Evolutionary conservation across 1,140 invertebrate genomes (phyloP).

Genomic region (Drosophila ohnishii): DNA sequence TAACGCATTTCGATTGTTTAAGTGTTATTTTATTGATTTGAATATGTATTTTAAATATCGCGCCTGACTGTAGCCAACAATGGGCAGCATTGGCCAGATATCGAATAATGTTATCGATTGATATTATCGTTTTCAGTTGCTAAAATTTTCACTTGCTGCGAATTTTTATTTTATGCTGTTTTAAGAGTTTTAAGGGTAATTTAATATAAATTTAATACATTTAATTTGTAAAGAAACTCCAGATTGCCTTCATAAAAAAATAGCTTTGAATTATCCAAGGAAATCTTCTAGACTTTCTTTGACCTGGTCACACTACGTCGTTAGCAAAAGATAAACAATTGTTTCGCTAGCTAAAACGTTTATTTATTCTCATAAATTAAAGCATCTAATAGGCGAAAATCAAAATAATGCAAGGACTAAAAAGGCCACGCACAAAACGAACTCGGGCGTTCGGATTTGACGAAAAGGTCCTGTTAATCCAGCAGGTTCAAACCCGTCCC

Average conservation of each 20-base stretch:
- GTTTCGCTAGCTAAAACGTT: not conserved
- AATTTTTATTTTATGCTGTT: too few species aligned
- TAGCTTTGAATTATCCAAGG: too few species aligned
- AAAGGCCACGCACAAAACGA: not conserved
- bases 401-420: not conserved
- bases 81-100: not conserved
- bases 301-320: not conserved
- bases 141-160: too few species aligned
- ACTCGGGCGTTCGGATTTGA: not conserved
- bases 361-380: not conserved
- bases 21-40: conserved; percentile 35
- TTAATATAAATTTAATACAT: too few species aligned
- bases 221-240: too few species aligned
- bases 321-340: not conserved
- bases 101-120: too few species aligned
- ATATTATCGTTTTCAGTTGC: too few species aligned
- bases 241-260: too few species aligned
- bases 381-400: not conserved
- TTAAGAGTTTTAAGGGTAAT: too few species aligned
- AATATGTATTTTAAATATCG: conserved; percentile 9
- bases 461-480: not conserved
- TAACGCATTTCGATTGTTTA: conserved; percentile 17
- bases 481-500: not conserved
- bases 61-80: not conserved
- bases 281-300: too few species aligned